These are phyloP conservation scores for Moxostoma hubbsi DNA, from an alignment of 2,797 vertebrate species.

Conservation along the genomic window DNA sequence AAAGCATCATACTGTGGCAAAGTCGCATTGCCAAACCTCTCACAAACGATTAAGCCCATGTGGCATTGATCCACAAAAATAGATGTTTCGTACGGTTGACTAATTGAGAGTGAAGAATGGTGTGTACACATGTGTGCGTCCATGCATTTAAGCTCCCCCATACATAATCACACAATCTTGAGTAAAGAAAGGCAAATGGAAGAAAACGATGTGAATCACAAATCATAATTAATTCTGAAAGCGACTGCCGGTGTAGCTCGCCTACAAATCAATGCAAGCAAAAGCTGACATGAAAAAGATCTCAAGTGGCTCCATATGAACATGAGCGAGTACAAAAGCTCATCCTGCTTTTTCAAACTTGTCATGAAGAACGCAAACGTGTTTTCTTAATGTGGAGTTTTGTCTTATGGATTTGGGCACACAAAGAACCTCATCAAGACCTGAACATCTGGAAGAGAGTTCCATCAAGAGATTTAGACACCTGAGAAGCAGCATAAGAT, in stretches of 20 bases:
- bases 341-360: background rate
- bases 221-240: slow-evolving; percentile 18
- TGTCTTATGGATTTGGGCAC: background rate
- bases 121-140: background rate
- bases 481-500: too few relatives aligned
- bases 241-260: background rate
- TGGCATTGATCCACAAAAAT: slow-evolving; percentile 29
- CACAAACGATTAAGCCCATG: slow-evolving; percentile 14
- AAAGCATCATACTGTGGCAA: background rate
- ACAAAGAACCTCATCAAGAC: background rate
- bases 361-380: too few relatives aligned
- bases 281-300: background rate
- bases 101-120: slow-evolving; percentile 28
- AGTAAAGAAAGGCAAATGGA: too few relatives aligned
- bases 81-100: slow-evolving; percentile 7
- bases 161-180: background rate
- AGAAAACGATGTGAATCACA: background rate
- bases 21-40: slow-evolving; percentile 29
- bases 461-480: slow-evolving; percentile 3
- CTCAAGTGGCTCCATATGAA: background rate
- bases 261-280: background rate
- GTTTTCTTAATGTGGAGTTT: background rate
- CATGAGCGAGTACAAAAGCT: background rate
- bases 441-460: slow-evolving; percentile 4
- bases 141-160: background rate